phyloP scores from a whole-genome alignment of 1,140 invertebrate genomes.

The Orchesella cincta region DNA sequence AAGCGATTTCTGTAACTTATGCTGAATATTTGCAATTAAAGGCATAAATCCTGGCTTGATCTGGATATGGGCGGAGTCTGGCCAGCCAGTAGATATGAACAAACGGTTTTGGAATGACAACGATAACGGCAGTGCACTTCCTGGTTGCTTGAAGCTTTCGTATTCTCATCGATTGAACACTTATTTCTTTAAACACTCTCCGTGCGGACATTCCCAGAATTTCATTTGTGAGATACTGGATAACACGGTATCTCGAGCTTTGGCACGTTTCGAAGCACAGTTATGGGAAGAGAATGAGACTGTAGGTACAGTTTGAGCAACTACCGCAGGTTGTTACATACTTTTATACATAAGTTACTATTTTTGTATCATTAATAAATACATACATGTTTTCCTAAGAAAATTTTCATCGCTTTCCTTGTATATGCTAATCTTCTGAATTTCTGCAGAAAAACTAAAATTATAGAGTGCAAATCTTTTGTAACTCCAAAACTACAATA shows the following conservation, averaged over 20 bases:
- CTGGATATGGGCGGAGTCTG: slow-evolving; percentile 51
- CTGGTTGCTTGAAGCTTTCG: slow-evolving; percentile 49
- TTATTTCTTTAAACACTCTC: slow-evolving; percentile 46
- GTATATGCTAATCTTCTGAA: too few relatives aligned
- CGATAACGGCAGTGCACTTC: slow-evolving; percentile 48
- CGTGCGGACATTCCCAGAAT: slow-evolving; percentile 47
- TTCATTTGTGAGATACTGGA: slow-evolving; percentile 47
- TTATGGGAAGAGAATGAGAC: slow-evolving; percentile 20
- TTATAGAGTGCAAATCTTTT: too few relatives aligned
- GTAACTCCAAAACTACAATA: too few relatives aligned
- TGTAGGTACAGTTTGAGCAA: too few relatives aligned
- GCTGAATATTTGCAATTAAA: too few relatives aligned
- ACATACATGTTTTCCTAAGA: too few relatives aligned
- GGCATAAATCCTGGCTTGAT: slow-evolving; percentile 50
- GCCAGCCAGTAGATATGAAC: slow-evolving; percentile 48
- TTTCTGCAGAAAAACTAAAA: too few relatives aligned
- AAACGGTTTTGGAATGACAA: slow-evolving; percentile 51
- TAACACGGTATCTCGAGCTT: slow-evolving; percentile 47
- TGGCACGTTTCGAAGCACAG: slow-evolving; percentile 43
- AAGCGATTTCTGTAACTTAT: too few relatives aligned
- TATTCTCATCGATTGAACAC: slow-evolving; percentile 45
- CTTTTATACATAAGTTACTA: too few relatives aligned
- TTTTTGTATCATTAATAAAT: too few relatives aligned
- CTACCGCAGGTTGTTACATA: too few relatives aligned
- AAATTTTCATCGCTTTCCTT: too few relatives aligned